Base-by-base conservation (phyloP, 1,140 invertebrate genomes). In the Hyles vespertilio region DNA sequence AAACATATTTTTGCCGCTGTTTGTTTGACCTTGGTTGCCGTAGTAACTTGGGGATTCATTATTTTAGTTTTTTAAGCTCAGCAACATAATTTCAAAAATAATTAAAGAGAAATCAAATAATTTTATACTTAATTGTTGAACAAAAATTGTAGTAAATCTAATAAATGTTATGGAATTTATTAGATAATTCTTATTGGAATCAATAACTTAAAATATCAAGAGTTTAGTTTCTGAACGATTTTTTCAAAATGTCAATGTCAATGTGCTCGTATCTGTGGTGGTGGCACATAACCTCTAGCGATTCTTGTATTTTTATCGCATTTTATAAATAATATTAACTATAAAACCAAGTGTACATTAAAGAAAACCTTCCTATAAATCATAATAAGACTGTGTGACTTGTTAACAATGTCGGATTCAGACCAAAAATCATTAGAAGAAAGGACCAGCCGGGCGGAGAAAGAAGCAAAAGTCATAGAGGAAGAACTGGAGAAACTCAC, bases 401-500 rank as follows among this genome's bases (percentile, higher is more conserved):
- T 8, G 3, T 33, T 12, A 44, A 71, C 53, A 59, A 87, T 81
- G 77, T 68, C 81, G 3, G 73, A 81, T 22, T 33, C 52, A 22
- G 71, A 78, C 32, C 46, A 71, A 52, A 77, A 69, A 54, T 51
- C 61, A 5, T 51, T 89, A 10, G 83, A 87, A 69, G 79, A 79
- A 67, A 63, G 80, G 51, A 87, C 81, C n/a, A 61, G 46, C 34
- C 69, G 67, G 62, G 79, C 79, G 4, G 92, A 92, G 71, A 78
- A 82, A 61, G 90, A 92, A 70, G 91, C 90, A 33, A 79, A 81
- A 51, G 67, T 71, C 48, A 80, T 93, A 43, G 89, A 90, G 69
- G 76, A 88, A 46, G 89, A 92, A 74, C 69, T 93, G n/a, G 77
- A 90, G 43, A 78, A 76, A 54, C 67, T 92, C 56, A 53, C 67